phyloP scores from a whole-genome alignment of 2,113 vertebrate genomes.

The Myrmecophaga tridactyla region DNA sequence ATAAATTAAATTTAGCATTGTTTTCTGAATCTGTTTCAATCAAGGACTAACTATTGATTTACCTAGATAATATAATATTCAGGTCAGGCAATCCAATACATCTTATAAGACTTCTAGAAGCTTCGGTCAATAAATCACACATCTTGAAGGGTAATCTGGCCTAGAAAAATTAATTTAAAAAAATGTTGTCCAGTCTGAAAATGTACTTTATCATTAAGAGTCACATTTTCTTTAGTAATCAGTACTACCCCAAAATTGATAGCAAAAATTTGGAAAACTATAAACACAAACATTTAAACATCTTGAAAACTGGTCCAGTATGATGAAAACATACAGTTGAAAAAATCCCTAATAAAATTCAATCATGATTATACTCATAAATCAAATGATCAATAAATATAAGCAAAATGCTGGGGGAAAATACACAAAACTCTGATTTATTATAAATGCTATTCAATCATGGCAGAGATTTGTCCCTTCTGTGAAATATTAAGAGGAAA shows the following conservation, averaged over 20 bases:
- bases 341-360: neutral
- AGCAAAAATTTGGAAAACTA: constrained; percentile 45
- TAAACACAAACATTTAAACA: constrained; percentile 31
- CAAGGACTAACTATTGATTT: constrained; percentile 20
- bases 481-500: neutral
- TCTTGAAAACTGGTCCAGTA: neutral
- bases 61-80: constrained; percentile 34
- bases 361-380: neutral
- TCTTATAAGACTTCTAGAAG: constrained; percentile 33
- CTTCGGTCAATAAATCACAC: neutral
- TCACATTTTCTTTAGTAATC: neutral
- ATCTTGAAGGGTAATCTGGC: neutral
- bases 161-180: constrained; percentile 34
- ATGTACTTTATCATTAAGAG: neutral
- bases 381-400: neutral
- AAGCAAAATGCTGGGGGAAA: neutral
- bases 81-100: constrained; percentile 36
- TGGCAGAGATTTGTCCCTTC: neutral
- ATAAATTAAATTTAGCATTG: constrained; percentile 35
- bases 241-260: neutral
- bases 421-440: neutral
- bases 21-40: constrained; percentile 44
- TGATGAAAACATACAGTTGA: neutral
- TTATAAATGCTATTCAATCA: neutral
- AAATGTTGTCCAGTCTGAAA: neutral